These are phyloP conservation scores for Sylvicola cinctus DNA, from an alignment of 2,888 invertebrate species.

Conservation along the genomic window DNA sequence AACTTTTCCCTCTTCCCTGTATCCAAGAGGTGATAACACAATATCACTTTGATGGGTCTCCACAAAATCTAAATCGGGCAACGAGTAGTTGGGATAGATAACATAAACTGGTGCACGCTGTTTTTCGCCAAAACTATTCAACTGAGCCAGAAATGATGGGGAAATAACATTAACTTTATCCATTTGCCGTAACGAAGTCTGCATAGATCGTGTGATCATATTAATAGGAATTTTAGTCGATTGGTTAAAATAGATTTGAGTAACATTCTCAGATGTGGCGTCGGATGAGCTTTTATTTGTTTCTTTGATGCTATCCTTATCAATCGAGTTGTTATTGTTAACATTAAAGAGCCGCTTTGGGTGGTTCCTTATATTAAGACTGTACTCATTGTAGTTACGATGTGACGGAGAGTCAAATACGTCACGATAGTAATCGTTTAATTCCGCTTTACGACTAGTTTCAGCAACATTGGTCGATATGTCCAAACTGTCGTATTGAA, in stretches of 20 bases:
- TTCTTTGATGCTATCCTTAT: constrained; percentile 18
- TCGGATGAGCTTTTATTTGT: constrained; percentile 15
- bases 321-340: constrained; percentile 18
- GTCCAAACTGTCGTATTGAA: constrained; percentile 16
- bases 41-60: constrained; percentile 30
- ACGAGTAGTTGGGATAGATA: constrained; percentile 74
- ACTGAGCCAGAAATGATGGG: constrained; percentile 46
- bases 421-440: constrained; percentile 12
- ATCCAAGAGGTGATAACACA: constrained; percentile 38
- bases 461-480: constrained; percentile 9
- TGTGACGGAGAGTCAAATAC: constrained; percentile 10
- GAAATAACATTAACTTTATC: constrained; percentile 41
- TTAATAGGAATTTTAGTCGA: constrained; percentile 30
- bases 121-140: constrained; percentile 37
- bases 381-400: constrained; percentile 8
- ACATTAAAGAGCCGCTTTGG: constrained; percentile 26
- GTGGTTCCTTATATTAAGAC: constrained; percentile 18
- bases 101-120: constrained; percentile 62
- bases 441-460: constrained; percentile 16
- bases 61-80: constrained; percentile 75
- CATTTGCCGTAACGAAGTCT: constrained; percentile 38
- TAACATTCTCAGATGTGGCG: constrained; percentile 19
- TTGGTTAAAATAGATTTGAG: constrained; percentile 14
- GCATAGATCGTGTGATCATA: constrained; percentile 52
- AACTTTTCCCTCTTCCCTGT: constrained; percentile 39